Percentiles rank a stretch among this genome's conserved stretches.
These are phyloP conservation scores for Dipodomys ordii DNA, from an alignment of 2,113 vertebrate species.

Conservation along the genomic window DNA sequence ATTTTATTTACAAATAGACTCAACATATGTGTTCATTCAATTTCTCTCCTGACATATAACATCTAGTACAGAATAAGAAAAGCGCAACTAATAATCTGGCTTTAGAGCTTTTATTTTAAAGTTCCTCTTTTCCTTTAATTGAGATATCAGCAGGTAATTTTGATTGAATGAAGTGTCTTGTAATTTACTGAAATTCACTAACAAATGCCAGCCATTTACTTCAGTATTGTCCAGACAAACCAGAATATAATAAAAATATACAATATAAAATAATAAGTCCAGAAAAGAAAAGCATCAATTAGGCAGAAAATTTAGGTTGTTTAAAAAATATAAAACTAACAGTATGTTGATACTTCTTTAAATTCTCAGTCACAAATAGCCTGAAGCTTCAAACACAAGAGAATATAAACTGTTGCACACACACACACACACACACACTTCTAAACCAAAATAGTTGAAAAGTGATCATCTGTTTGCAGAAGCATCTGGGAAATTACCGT, in stretches of 20 bases:
- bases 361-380: background rate
- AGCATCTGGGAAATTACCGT: background rate
- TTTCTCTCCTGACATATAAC: background rate
- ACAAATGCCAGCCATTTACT: slow-evolving; percentile 74
- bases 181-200: slow-evolving; percentile 84
- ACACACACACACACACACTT: too few species aligned
- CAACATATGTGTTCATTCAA: slow-evolving; percentile 4
- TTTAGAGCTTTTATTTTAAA: slow-evolving; percentile 50
- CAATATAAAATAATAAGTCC: slow-evolving; percentile 65
- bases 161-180: slow-evolving; percentile 63
- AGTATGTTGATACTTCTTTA: background rate
- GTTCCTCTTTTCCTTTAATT: background rate
- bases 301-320: slow-evolving; percentile 66
- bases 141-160: slow-evolving; percentile 37
- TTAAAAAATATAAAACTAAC: slow-evolving; percentile 64
- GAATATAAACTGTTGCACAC: background rate
- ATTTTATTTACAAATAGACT: background rate
- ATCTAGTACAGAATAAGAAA: background rate
- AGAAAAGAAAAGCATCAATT: slow-evolving; percentile 61
- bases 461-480: background rate
- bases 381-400: slow-evolving; percentile 58
- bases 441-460: background rate
- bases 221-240: slow-evolving; percentile 53
- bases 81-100: background rate
- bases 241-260: slow-evolving; percentile 73